Conservation (phyloP, 2,797 vertebrate genomes). For the Ispidina picta region DNA sequence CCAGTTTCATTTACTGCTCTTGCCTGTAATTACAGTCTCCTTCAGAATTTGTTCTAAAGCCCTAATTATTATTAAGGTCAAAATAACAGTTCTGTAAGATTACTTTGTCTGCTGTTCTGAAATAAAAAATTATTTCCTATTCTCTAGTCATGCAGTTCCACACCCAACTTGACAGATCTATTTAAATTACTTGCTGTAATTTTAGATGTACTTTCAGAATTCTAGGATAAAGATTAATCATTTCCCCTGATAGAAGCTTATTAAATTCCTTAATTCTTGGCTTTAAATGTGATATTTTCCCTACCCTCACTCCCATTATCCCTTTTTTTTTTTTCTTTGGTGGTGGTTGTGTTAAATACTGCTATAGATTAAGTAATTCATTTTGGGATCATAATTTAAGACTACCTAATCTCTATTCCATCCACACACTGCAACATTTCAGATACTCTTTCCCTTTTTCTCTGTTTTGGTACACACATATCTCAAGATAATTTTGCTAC, state of each 20-base stretch:
- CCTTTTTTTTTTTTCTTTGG: neutral
- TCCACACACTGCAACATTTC: neutral
- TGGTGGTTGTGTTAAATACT: neutral
- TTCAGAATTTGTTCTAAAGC: neutral
- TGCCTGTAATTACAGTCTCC: neutral
- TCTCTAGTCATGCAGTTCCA: neutral
- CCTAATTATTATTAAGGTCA: neutral
- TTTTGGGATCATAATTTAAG: neutral
- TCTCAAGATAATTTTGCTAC: neutral
- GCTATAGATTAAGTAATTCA: neutral
- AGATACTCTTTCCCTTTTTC: neutral
- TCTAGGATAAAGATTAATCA: conserved; percentile 27
- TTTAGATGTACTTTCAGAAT: neutral
- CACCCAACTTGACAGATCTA: neutral
- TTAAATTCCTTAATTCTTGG: neutral
- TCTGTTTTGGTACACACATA: neutral
- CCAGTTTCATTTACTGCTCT: neutral
- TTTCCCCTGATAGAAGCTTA: neutral
- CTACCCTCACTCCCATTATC: neutral
- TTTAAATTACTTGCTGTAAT: conserved; percentile 30
- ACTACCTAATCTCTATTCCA: neutral
- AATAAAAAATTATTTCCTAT: conserved; percentile 19
- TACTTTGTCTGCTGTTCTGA: neutral
- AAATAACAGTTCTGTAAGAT: neutral
- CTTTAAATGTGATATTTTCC: neutral